Base-by-base conservation (phyloP, 2,888 invertebrate species). In the Gnatocerus cornutus region DNA sequence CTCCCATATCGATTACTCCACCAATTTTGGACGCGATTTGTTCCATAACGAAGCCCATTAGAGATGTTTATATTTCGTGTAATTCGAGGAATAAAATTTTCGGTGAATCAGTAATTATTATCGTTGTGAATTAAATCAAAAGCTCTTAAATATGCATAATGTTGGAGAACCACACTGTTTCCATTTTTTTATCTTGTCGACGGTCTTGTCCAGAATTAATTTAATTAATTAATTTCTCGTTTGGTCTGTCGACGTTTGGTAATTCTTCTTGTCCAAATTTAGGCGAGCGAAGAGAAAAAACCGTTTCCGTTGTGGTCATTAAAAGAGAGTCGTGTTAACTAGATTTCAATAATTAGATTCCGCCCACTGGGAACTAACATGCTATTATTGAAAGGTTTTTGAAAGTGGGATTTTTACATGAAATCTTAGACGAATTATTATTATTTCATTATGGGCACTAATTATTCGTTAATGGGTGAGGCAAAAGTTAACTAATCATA, bases 11-110 rank as follows among this genome's bases (percentile, higher is more conserved):
- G 62, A 68, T 68, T 68, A 68, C 50, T 68, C 48, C 45, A 53
- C 55, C 68, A 68, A 68, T 55, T 68, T 68, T 53, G 29, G 37
- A 14, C 27, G 53, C 41, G 52, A 53, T 55, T 68, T 39, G 27
- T 29, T 56, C 48, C 56, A 56, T 68, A 68, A 68, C 59, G 68
- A 68, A 68, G 56, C 63, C 63, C 14, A 50, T 68, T 68, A 68
- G 56, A 56, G 39, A 37, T 62, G 43, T 59, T 68, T 68, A 55
- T 55, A 48, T 62, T 68, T 56, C 58, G 29, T 63, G 68, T 55
- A 68, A 68, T 68, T 29, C 56, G 68, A 68, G 68, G 21, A 62
- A 56, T 63, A 33, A 55, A 55, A 58, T 61, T 61, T 21, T 46
- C 45, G 9, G n/a, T 45, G 59, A 59, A 61, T 61, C 30, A 10